Percentiles rank a stretch among this genome's conserved stretches.
Evolutionary conservation across 2,113 vertebrate genomes (phyloP).

Genomic region (Dromaius novaehollandiae): DNA sequence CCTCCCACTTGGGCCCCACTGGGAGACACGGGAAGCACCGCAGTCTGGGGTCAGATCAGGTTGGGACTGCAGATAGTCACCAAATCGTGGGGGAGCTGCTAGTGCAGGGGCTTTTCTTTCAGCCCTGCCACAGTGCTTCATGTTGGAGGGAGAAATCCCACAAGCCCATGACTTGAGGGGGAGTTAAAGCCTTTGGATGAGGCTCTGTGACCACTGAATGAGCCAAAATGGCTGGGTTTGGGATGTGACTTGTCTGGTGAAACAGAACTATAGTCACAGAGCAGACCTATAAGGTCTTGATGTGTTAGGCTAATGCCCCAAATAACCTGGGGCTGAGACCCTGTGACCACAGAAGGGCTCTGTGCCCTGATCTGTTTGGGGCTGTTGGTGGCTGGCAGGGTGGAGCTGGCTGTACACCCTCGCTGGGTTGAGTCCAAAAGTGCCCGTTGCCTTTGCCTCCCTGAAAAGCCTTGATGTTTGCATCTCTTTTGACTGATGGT

Average conservation of each 20-base stretch:
- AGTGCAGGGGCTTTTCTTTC: background rate
- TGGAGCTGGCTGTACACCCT: background rate
- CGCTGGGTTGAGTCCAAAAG: background rate
- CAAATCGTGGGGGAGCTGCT: rapidly evolving
- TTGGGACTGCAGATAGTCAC: background rate
- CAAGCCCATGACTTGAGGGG: background rate
- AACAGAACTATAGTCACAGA: no score
- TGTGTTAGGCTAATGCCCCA: background rate
- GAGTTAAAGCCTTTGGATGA: background rate
- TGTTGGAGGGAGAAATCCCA: background rate
- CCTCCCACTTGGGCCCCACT: background rate
- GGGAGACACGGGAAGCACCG: background rate
- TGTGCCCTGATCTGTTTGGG: background rate
- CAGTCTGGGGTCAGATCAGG: background rate
- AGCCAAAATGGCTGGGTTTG: rapidly evolving
- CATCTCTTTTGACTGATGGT: background rate
- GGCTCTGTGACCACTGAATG: background rate
- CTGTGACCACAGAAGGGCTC: rapidly evolving
- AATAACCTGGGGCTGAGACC: background rate
- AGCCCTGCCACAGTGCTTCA: background rate
- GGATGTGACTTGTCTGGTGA: background rate
- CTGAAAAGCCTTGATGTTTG: background rate
- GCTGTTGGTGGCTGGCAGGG: background rate
- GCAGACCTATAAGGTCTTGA: background rate
- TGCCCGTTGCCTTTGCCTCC: background rate